Evolutionary conservation across 2,113 vertebrate genomes (phyloP).

Genomic region (Boulengeromyrus knoepffleri): DNA sequence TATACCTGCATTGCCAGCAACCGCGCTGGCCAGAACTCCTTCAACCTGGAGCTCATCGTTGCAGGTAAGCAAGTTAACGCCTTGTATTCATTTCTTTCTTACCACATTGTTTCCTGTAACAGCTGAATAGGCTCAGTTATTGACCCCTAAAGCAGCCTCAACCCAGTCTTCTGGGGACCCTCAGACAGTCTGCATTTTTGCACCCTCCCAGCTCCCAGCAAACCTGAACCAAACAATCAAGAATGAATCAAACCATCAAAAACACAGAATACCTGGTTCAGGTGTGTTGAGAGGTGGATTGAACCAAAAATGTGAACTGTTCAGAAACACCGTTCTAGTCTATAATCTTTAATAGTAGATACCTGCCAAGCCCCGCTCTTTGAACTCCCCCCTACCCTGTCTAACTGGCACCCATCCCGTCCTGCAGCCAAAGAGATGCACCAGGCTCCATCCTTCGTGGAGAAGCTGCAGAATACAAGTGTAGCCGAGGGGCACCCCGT

Average conservation of each 20-base stretch:
- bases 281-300: neutral
- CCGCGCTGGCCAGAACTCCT: slow-evolving; percentile 89
- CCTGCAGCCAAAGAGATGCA: slow-evolving; percentile 88
- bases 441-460: slow-evolving; percentile 80
- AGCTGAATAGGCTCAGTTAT: neutral
- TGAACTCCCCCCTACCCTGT: neutral
- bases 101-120: neutral
- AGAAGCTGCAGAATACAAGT: slow-evolving; percentile 95
- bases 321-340: neutral
- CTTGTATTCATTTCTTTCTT: neutral
- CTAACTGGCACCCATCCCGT: neutral
- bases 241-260: neutral
- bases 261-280: neutral
- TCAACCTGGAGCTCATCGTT: slow-evolving; percentile 90
- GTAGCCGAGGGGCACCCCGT: slow-evolving; percentile 91
- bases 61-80: slow-evolving; percentile 66
- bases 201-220: neutral
- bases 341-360: neutral
- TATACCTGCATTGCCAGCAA: slow-evolving; percentile 93
- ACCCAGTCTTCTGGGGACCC: neutral
- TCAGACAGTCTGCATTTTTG: neutral
- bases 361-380: neutral
- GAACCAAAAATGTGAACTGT: neutral
- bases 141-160: neutral
- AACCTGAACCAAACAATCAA: neutral